Conservation (phyloP, 2,113 vertebrate species). For the Pipra filicauda region DNA sequence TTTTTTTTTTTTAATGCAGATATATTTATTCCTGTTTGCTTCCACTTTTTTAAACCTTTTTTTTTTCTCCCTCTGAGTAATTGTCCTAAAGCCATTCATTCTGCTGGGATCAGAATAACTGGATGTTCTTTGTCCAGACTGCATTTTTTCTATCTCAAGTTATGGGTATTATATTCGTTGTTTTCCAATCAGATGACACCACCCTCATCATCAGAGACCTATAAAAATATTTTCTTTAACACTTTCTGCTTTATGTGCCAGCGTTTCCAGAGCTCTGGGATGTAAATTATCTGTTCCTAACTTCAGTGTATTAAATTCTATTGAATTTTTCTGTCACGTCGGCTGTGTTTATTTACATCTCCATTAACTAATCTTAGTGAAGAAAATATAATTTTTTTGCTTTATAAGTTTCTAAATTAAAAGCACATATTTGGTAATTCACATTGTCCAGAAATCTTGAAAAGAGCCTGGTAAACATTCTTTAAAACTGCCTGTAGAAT, state of each 20-base stretch:
- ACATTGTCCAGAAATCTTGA: not conserved
- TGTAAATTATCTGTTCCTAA: not conserved
- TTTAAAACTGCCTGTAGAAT: conserved; percentile 36
- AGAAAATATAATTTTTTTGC: not conserved
- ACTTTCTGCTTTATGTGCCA: not conserved
- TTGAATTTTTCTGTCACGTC: not conserved
- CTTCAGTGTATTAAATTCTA: not conserved
- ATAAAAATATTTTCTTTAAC: conserved; percentile 26
- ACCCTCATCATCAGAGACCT: not conserved
- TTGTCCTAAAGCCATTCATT: not conserved
- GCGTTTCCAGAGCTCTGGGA: not conserved
- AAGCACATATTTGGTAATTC: conserved; percentile 35
- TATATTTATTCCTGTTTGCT: not conserved
- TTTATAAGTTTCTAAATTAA: conserved; percentile 52
- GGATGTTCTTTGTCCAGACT: not conserved
- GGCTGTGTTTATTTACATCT: not conserved
- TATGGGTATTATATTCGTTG: not conserved
- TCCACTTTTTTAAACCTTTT: not conserved
- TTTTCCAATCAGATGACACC: not conserved
- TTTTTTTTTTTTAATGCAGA: not conserved
- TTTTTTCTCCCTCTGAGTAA: not conserved
- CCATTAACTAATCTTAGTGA: not conserved
- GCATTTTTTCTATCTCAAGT: conserved; percentile 6
- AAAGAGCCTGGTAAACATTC: conserved; percentile 23
- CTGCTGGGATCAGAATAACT: not conserved